Evolutionary conservation across 2,888 invertebrate genomes (phyloP), one percentile per base, ranked within the genome.

Genomic region (Xestia sexstrigata): DNA sequence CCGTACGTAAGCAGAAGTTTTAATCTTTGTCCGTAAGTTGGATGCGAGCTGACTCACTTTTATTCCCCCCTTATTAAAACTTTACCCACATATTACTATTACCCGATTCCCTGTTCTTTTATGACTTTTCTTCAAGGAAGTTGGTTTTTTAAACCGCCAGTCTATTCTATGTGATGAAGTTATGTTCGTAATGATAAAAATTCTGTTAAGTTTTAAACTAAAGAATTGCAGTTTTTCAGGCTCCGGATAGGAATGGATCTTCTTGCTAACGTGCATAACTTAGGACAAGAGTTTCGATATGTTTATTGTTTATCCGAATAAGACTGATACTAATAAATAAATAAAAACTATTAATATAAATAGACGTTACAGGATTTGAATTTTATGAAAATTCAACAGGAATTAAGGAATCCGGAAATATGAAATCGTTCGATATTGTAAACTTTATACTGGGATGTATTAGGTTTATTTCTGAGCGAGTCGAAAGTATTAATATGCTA

Each of bases 81-180:
- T 95, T 95, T 93, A 70, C 89, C 93, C 93, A 94, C 93, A 94
- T 95, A 94, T 94, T 93, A 94, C 93, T 94, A 94, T 94, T 93
- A 94, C 92, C 88, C 89, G 91, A 93, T 94, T 93, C 90, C 84
- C 55, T 85, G 87, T 90, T 92, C 89, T 95, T 95, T 95, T 94
- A 95, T 93, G 92, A 93, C 90, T 93, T 94, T 93, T 90, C 89
- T 93, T 92, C 85, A 89, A 86, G 42, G 77, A 85, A 89, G 49
- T 76, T 11, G 2, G 52, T 55, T 70, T 55, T 90, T 90, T 88
- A 89, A 78, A 67, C 39, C 45, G 42, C 74, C 26, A 35, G 42
- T 52, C 23, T 39, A 30, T 55, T 69, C 17, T 39, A 30, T 20
- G 78, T 30, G 39, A n/a, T 39, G 17, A 39, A 76, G 45, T 17